Base-by-base conservation (phyloP, 1,140 invertebrate species). In the Drosophila pallidifrons region DNA sequence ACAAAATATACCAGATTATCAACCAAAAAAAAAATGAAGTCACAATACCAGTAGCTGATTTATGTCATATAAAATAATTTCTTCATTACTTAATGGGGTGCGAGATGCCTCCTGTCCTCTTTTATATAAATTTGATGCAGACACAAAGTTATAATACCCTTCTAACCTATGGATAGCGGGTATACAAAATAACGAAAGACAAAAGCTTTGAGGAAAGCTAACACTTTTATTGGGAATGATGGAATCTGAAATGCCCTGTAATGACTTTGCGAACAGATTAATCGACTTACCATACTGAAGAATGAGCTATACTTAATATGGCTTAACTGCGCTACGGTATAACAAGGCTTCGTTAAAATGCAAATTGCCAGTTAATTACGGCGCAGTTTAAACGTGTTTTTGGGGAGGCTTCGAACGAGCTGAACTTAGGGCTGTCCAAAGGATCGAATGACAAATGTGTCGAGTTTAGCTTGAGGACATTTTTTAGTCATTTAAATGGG, bases 281-380 rank as follows among this genome's bases (percentile, higher is more conserved):
- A 13, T 15, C 10, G n/a, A 25, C 2, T n/a, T 25, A 4, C 15
- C 5, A 16, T 10, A 0, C 16, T 41, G 2, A 28, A 38, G 6
- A 1, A 43, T 16, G 15, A 46, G 13, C 4, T 46, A 11, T n/a
- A 2, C 1, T 7, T 10, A 4, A 32, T 32, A 32, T 32, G 30
- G 5, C 30, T 32, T 8, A 8, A 32, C 1, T 28, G 3, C 1
- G 10, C 30, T 15, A 66, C 45, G 30, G 55, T 46, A 46, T 60
- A 20, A 25, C 25, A 43, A 15, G 47, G 54, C 54, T 57, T 67
- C 32, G 43, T 55, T 68, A 16, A 79, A 72, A 82, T 79, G 71
- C 82, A 87, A 86, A 86, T 85, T 85, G 51, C 55, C 58, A 57
- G 75, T 72, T 86, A 86, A 86, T 86, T 86, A 86, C 59, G 60